These are phyloP conservation scores for Nomada fabriciana DNA, from an alignment of 2,888 invertebrate genomes.

Conservation along the genomic window DNA sequence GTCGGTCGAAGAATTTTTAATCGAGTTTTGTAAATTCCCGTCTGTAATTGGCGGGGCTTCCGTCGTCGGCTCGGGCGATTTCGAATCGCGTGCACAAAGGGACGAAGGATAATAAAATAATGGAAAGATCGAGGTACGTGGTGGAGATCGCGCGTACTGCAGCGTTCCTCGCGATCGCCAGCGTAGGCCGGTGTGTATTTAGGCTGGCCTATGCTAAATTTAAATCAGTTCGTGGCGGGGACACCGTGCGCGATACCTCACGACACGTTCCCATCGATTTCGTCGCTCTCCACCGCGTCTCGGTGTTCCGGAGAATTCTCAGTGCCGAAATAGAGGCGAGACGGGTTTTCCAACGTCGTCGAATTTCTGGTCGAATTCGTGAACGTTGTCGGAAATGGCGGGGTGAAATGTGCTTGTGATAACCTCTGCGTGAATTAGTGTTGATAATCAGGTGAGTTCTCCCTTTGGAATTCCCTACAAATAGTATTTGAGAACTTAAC, in stretches of 20 bases:
- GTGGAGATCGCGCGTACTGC: not conserved
- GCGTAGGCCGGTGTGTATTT: constrained; percentile 73
- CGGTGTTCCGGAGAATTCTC: constrained; percentile 54
- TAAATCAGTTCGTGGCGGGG: constrained; percentile 77
- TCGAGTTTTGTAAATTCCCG: constrained; percentile 51
- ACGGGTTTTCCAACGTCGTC: constrained; percentile 5
- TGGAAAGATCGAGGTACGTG: not conserved
- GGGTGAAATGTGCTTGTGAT: not conserved
- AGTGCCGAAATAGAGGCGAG: not conserved
- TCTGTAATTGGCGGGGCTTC: not conserved
- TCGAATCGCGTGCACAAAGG: not conserved
- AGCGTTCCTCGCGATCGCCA: constrained; percentile 43
- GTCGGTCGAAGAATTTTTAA: constrained; percentile 59
- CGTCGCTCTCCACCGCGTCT: constrained; percentile 12
- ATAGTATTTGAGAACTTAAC: too few species aligned
- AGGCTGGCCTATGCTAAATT: constrained; percentile 78
- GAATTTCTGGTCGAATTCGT: not conserved
- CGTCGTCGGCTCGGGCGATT: not conserved
- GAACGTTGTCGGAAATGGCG: not conserved
- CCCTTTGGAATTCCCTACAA: too few species aligned
- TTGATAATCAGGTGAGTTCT: constrained; percentile 20
- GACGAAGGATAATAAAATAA: not conserved
- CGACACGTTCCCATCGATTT: constrained; percentile 40
- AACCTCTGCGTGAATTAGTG: not conserved
- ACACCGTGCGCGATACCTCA: constrained; percentile 55